A percentile compares a stretch with the other conserved stretches of the same genome.
phyloP scores from a whole-genome alignment of 2,113 vertebrate species.

The Eupsittula cactorum region DNA sequence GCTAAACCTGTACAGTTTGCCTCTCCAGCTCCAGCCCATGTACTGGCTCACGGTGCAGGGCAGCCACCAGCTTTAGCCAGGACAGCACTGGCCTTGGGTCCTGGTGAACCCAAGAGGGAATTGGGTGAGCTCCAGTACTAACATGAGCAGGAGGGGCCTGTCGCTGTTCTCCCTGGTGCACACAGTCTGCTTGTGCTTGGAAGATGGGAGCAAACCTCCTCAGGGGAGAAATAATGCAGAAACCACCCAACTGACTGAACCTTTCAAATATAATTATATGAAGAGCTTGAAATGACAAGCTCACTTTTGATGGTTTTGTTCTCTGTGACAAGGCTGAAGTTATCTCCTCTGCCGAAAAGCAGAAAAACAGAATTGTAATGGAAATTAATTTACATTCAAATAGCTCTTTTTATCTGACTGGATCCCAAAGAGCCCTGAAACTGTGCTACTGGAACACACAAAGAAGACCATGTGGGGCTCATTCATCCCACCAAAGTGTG shows the following conservation, averaged over 20 bases:
- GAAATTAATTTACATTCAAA: constrained; percentile 68
- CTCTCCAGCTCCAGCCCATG: fast-evolving
- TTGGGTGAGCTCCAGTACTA: background rate
- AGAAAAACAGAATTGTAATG: constrained; percentile 64
- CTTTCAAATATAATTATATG: constrained; percentile 42
- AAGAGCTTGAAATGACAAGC: constrained; percentile 62
- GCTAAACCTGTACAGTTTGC: fast-evolving
- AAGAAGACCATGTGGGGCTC: background rate
- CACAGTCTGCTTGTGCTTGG: background rate
- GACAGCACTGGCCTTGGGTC: fast-evolving
- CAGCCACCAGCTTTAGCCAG: background rate
- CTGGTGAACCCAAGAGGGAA: background rate
- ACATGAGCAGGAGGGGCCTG: background rate
- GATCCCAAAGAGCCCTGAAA: constrained; percentile 16
- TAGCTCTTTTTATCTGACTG: constrained; percentile 36
- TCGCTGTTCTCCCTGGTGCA: background rate
- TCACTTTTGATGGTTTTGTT: constrained; percentile 68
- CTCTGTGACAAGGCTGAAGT: constrained; percentile 63
- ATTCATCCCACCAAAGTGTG: background rate
- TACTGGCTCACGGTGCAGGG: background rate
- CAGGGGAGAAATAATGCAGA: background rate
- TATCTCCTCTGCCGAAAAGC: constrained; percentile 58
- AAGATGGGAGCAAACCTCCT: background rate
- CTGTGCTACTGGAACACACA: background rate
- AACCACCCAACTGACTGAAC: constrained; percentile 33